Percentiles rank a stretch among this genome's conserved stretches.
Evolutionary conservation across 2,888 invertebrate genomes (phyloP).

Genomic region (Lydus trimaculatus): DNA sequence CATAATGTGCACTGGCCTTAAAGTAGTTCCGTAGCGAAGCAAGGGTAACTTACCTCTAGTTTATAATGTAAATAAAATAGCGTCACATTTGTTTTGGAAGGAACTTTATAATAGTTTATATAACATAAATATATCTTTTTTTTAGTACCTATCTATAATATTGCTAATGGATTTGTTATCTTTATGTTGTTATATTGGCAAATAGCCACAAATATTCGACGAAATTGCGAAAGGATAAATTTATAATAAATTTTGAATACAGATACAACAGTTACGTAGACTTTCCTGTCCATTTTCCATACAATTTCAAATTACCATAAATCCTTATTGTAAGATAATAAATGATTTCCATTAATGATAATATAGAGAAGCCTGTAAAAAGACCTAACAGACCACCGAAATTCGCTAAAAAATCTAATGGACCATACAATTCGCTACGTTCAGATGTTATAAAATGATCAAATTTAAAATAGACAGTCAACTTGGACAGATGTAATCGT

Average conservation of each 20-base stretch:
- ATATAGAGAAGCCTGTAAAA: conserved; percentile 55
- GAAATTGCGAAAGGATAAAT: neutral
- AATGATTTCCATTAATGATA: conserved; percentile 61
- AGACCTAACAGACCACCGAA: conserved; percentile 71
- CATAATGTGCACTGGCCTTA: too few species aligned
- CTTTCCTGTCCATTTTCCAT: conserved; percentile 36
- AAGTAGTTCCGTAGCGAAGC: too few species aligned
- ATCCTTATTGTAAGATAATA: conserved; percentile 62
- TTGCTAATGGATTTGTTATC: neutral
- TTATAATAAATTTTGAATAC: too few species aligned
- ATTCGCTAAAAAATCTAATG: conserved; percentile 73
- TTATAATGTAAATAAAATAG: too few species aligned
- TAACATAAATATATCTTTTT: too few species aligned
- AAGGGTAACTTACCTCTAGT: too few species aligned
- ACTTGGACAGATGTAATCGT: conserved; percentile 58
- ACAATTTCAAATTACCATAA: conserved; percentile 45
- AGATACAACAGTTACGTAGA: neutral
- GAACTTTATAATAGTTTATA: too few species aligned
- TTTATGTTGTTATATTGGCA: neutral
- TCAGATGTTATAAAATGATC: conserved; percentile 73
- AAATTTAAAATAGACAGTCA: conserved; percentile 74
- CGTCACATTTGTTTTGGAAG: too few species aligned
- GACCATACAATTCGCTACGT: conserved; percentile 72
- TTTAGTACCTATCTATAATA: too few species aligned
- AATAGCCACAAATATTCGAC: neutral